Base-by-base conservation (phyloP, 2,113 vertebrate genomes). In the Lota lota region DNA sequence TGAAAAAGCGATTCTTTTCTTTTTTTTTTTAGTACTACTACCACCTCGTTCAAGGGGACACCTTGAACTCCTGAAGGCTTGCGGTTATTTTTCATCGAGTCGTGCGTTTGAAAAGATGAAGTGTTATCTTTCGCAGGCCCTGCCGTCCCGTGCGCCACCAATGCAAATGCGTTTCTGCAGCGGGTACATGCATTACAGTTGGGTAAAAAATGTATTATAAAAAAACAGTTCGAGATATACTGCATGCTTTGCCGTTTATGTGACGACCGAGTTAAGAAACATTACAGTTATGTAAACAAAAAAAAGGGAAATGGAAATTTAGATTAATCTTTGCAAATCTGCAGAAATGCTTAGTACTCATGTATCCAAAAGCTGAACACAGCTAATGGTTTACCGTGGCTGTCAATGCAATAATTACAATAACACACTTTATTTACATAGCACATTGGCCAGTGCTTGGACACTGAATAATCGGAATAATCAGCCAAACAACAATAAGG, bases 101-200 rank as follows among this genome's bases (percentile, higher is more conserved):
- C 60, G 70, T 28, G 33, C 28, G 16, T 53, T 66, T 75, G 68
- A 67, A 82, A 76, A 78, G 80, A 85, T 72, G 68, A 68, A 53
- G 77, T 0, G 22, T 81, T 86, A 86, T 88, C 83, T 75, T 73
- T 75, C 22, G 40, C 10, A 68, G 58, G 50, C 79, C 72, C 76
- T 40, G 61, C 75, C 77, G 28, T 78, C 64, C 72, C 33, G 22
- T 69, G 66, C 68, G 51, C 2, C 54, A 2, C 40, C 69, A 12
- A 70, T 68, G 64, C 70, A 81, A 87, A 84, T 79, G 79, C 66
- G 70, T 83, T 81, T 83, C 69, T 82, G 60, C 79, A 81, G 69
- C 81, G 62, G 63, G 67, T 40, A 47, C 12, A 69, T 64, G 60
- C 79, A 73, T 80, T 74, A 79, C 74, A 59, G 73, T 73, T 63